Evolutionary conservation across 2,797 vertebrate species (phyloP).

Genomic region (Streptopelia turtur): DNA sequence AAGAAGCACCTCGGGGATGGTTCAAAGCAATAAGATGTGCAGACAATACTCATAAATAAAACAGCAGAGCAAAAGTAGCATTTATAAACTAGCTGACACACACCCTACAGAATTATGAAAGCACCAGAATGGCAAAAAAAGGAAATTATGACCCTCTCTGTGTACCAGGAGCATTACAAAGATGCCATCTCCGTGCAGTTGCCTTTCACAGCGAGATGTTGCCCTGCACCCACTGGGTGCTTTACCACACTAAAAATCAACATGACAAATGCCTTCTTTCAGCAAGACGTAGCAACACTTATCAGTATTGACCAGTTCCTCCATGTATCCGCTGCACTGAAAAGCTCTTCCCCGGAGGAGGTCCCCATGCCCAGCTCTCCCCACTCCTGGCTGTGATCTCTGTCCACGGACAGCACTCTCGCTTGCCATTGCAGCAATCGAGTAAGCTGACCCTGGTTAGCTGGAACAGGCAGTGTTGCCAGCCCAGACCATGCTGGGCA

Average conservation of each 20-base stretch:
- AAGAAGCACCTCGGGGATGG: background rate
- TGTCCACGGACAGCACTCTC: background rate
- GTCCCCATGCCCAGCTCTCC: background rate
- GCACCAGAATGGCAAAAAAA: background rate
- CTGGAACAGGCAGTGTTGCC: fast-evolving
- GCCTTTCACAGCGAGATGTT: background rate
- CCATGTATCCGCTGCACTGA: background rate
- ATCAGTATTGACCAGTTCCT: background rate
- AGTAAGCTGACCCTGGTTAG: background rate
- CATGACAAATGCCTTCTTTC: background rate
- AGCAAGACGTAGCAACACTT: fast-evolving
- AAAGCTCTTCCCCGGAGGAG: background rate
- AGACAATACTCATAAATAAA: background rate
- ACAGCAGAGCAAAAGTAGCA: background rate
- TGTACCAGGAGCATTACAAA: background rate
- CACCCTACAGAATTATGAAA: background rate
- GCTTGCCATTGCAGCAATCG: fast-evolving
- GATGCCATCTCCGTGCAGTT: background rate
- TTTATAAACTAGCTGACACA: background rate
- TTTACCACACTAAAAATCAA: background rate
- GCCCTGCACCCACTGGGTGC: background rate
- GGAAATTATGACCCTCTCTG: background rate
- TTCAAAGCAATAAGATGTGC: background rate
- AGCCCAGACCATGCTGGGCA: fast-evolving
- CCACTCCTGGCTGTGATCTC: background rate